Conservation (phyloP, 2,113 vertebrate genomes). For the Coregonus clupeaformis region DNA sequence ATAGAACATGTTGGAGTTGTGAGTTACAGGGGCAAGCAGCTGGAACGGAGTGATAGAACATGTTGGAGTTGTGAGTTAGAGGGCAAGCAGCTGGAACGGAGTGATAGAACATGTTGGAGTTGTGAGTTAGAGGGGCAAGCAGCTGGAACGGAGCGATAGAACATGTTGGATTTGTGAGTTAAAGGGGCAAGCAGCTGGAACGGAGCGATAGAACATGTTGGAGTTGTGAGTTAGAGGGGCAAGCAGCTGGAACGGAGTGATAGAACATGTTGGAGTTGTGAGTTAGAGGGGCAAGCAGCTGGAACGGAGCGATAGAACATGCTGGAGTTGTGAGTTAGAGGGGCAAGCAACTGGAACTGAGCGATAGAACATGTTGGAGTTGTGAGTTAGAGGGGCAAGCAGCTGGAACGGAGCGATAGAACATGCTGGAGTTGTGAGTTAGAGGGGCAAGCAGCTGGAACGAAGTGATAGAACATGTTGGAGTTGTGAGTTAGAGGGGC, state of each 20-base stretch:
- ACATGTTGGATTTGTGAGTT: conserved; percentile 46
- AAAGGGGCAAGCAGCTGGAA: conserved; percentile 30
- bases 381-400: conserved; percentile 38
- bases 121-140: conserved; percentile 38
- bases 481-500: conserved; percentile 43
- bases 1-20: conserved; percentile 48
- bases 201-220: conserved; percentile 33
- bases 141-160: conserved; percentile 13
- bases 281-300: conserved; percentile 32
- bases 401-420: conserved; percentile 13
- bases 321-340: conserved; percentile 44
- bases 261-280: conserved; percentile 47
- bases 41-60: conserved; percentile 20
- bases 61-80: conserved; percentile 44
- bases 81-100: conserved; percentile 29
- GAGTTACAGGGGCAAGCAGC: conserved; percentile 32
- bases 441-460: conserved; percentile 30
- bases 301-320: conserved; percentile 20
- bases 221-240: conserved; percentile 43
- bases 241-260: conserved; percentile 25
- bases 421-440: conserved; percentile 46
- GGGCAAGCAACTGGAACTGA: conserved; percentile 30
- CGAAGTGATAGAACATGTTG: conserved; percentile 33
- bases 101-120: conserved; percentile 45
- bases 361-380: conserved; percentile 45